Evolutionary conservation across 2,888 invertebrate genomes (phyloP).

Genomic region (Ecdyonurus torrentis): DNA sequence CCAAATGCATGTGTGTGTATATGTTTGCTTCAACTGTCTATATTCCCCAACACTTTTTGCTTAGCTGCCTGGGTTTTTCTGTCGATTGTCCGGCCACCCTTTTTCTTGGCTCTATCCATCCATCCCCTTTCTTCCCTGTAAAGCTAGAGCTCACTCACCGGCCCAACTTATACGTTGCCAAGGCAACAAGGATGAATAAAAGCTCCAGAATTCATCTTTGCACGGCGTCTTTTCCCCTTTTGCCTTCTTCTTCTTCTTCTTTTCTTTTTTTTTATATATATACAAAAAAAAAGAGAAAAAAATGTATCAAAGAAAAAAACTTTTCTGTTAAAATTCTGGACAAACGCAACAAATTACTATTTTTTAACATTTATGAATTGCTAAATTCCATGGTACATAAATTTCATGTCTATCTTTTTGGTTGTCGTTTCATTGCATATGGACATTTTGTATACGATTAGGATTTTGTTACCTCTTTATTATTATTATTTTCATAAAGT

Average conservation of each 20-base stretch:
- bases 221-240: neutral
- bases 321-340: neutral
- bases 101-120: neutral
- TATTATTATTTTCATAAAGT: too few relatives aligned
- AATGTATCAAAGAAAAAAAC: neutral
- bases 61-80: neutral
- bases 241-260: neutral
- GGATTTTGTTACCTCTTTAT: too few relatives aligned
- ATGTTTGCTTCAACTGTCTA: neutral
- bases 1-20: neutral
- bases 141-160: neutral
- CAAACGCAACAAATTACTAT: slow-evolving; percentile 1
- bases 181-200: neutral
- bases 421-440: too few relatives aligned
- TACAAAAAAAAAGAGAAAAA: neutral
- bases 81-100: neutral
- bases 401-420: too few relatives aligned
- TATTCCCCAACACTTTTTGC: neutral
- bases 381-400: neutral
- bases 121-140: neutral
- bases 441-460: too few relatives aligned
- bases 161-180: neutral
- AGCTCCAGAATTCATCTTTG: neutral
- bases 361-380: neutral
- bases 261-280: neutral